Conservation (phyloP, 2,797 vertebrate genomes). For the Lagorchestes hirsutus region DNA sequence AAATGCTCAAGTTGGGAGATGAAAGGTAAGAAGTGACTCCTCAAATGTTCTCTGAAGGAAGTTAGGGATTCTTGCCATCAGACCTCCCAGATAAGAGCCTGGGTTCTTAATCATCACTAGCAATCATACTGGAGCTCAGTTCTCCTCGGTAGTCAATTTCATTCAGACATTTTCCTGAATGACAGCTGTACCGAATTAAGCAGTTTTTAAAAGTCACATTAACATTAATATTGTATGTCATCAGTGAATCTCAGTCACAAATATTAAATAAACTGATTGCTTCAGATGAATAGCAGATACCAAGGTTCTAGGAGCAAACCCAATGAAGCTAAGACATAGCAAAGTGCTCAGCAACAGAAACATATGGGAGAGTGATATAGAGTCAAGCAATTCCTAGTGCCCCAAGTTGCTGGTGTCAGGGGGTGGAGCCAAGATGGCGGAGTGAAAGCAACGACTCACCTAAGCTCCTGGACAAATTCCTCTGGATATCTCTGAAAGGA, state of each 20-base stretch:
- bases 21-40: not conserved
- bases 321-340: not conserved
- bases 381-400: not conserved
- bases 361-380: not conserved
- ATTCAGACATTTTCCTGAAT: slow-evolving; percentile 43
- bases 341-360: not conserved
- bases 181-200: slow-evolving; percentile 40
- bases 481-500: no score
- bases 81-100: not conserved
- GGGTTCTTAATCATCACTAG: slow-evolving; percentile 38
- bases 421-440: no score
- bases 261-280: slow-evolving; percentile 62
- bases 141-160: slow-evolving; percentile 36
- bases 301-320: slow-evolving; percentile 22
- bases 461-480: no score
- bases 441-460: no score
- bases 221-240: slow-evolving; percentile 66
- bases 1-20: not conserved
- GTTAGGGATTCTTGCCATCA: not conserved
- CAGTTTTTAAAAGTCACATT: slow-evolving; percentile 52
- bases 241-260: slow-evolving; percentile 5
- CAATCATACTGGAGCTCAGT: slow-evolving; percentile 42
- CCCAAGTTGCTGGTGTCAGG: not conserved
- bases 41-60: not conserved
- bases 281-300: slow-evolving; percentile 32